phyloP scores from a whole-genome alignment of 53 echinoderm and acorn worm species.

The Mesocentrotus franciscanus region DNA sequence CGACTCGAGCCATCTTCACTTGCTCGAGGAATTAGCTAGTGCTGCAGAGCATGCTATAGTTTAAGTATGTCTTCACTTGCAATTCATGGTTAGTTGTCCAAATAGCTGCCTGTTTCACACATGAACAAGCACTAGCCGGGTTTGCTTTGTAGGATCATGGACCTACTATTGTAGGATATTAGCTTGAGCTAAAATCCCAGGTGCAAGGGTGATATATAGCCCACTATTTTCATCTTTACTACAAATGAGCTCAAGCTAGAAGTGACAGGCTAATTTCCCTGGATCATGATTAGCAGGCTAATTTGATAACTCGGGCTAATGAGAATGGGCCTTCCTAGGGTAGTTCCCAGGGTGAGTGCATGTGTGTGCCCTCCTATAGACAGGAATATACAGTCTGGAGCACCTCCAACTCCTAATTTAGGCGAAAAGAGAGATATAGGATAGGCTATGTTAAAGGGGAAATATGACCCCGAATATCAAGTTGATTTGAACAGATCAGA shows the following conservation, averaged over 20 bases:
- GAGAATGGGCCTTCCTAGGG: background rate
- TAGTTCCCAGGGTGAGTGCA: background rate
- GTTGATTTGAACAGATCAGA: background rate
- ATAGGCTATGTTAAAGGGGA: no score
- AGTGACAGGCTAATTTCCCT: no score
- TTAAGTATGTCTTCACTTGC: background rate
- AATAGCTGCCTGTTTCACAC: background rate
- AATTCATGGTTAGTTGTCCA: background rate
- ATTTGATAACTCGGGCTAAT: background rate
- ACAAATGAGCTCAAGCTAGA: background rate
- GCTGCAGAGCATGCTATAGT: background rate
- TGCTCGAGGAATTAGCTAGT: background rate
- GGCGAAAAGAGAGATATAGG: background rate
- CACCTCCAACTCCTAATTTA: background rate
- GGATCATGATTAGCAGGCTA: background rate
- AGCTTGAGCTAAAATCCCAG: background rate
- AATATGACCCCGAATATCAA: background rate
- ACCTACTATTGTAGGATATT: background rate
- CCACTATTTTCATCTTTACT: background rate
- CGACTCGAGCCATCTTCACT: background rate
- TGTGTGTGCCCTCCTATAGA: background rate
- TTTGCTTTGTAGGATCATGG: background rate
- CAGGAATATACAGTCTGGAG: background rate
- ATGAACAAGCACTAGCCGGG: background rate
- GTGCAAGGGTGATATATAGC: background rate